Base-by-base conservation (phyloP, 2,113 vertebrate genomes). In the Alethe castanea region DNA sequence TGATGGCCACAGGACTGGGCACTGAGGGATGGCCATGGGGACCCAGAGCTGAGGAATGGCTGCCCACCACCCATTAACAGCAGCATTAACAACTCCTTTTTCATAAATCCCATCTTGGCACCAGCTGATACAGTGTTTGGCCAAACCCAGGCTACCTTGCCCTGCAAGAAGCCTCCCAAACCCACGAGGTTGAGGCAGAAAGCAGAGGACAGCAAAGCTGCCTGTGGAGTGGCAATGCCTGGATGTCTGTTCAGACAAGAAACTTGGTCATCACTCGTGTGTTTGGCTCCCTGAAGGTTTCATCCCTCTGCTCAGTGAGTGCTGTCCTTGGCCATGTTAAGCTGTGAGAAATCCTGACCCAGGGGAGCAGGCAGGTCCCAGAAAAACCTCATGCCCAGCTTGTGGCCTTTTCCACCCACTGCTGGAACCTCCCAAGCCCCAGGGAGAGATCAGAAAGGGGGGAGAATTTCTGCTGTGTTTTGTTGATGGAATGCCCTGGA, bases 221-320 rank as follows among this genome's bases (percentile, higher is more conserved):
- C n/a, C 26, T 13, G 33, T 19, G 64, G 73, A 59, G 69, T 38
- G 59, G 83, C 74, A 69, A 5, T 15, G 29, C 14, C 47, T 8
- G 3, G 9, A 14, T 35, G 20, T 18, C 23, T 82, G 4, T 22
- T 44, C 64, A 52, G 36, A 56, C 9, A 42, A 28, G 73, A 76
- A 86, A 60, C 33, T 9, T 38, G 35, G 38, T 66, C 54, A 56
- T 92, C 33, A 42, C 69, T 93, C 65, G 52, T 48, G 74, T 47
- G n/a, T 44, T 96, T 74, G 94, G 81, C 52, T 86, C 31, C 33
- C 31, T 69, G 81, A 92, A 73, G 82, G 52, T 88, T 94, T 96
- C 86, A 65, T 88, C 81, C 35, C 64, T 64, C 79, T 91, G 60
- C 59, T 84, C 40, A 24, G 5, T 10, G 16, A 87, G 38, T 67